Evolutionary conservation across 2,113 vertebrate species (phyloP), one percentile per base, ranked within the genome.

Genomic region (Ictalurus furcatus): DNA sequence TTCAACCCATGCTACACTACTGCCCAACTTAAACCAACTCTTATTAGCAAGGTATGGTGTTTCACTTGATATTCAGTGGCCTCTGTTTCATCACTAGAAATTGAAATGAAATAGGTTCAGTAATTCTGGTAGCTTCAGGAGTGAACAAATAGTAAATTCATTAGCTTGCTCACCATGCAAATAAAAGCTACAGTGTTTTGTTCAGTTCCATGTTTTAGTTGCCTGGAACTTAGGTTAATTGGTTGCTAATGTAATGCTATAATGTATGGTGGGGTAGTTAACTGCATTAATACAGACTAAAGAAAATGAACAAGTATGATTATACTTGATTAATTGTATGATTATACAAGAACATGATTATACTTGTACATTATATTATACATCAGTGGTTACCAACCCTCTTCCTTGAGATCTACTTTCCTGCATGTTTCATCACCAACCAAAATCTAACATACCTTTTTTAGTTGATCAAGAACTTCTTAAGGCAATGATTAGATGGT

Each of bases 1-100:
- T 99, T 99, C 95, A 99, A 99, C 89, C 98, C 98, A n/a, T 99
- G 98, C 93, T 99, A 99, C 19, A 97, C 97, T 65, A 99, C 98
- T 84, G 98, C 98, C 54, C 97, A 97, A 88, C 96, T 99, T 91
- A 99, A 99, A 92, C 98, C 98, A 85, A 99, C 98, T 0, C 96
- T 98, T 80, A 97, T 99, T 94, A 99, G 98, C 96, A 99, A 99
- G 98, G 98, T 99, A 95, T 92, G 90, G 79, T 14, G 59, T 67
- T 63, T 13, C n/a, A 28, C 3, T 40, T 85, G 9, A 14, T 52
- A 17, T 84, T 21, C 8, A 44, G 0, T 48, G 58, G 25, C 34
- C 23, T 52, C 30, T 54, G 34, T 13, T 17, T 61, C 16, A 3
- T 48, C 40, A 12, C 9, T 78, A 3, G 25, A 54, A 19, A 17